Evolutionary conservation across 2,113 vertebrate species (phyloP), one percentile per base, ranked within the genome.

Genomic region (Grus americana): DNA sequence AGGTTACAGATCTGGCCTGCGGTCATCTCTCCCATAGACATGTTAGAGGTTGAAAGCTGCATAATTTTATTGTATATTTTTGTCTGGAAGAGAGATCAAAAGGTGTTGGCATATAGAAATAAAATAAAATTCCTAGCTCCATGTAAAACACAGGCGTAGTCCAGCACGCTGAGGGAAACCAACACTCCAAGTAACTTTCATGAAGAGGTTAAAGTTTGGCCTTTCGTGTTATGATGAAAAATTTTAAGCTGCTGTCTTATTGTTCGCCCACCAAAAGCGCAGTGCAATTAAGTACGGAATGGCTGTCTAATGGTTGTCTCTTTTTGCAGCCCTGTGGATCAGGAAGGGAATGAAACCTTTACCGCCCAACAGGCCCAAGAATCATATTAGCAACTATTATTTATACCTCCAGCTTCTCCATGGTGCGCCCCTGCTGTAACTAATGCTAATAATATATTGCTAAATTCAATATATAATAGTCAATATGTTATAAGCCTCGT

Each of bases 41-140:
- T 99, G 97, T 99, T 99, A 88, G 99, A 99, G 23, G 99, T 99
- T 94, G 99, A 99, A 78, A 99, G 98, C 59, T 98, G 98, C 99
- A 99, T 99, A 86, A 99, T 99, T 97, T 99, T 99, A 95, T 99
- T 99, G 98, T 99, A 99, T 98, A 99, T 99, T 98, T 99, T 99
- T 80, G 99, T 99, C 99, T 99, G 95, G 46, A 95, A 97, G 94
- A 52, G 63, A 94, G 47, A 97, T 42, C 40, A 93, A 73, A 85
- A 82, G 17, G 5, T 68, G 7, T 57, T 49, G 54, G 22, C 18
- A 57, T 14, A 50, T 0, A 87, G 36, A 78, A 87, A 92, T 63
- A 71, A 79, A 82, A 23, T 11, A 12, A 86, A 30, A 57, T 27
- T 86, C 70, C 36, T 29, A 86, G 16, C 26, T 84, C 49, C n/a